These are phyloP conservation scores for Aurelia sp. DNA, from an alignment of 30 jellyfish, hydroid and myxozoan species.

Conservation along the genomic window DNA sequence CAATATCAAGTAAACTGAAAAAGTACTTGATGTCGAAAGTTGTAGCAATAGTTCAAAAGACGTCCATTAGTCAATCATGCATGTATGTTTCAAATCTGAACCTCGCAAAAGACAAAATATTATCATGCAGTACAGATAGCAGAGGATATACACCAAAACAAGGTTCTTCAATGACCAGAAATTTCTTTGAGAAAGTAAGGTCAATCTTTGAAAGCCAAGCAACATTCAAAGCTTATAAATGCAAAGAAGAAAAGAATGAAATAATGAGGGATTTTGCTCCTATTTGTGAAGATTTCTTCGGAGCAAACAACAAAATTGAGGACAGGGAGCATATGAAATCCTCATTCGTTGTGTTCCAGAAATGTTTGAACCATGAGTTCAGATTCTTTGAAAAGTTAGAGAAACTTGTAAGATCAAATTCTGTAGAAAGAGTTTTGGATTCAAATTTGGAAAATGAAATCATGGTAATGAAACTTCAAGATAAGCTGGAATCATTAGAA, in stretches of 20 bases:
- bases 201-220: slow-evolving; percentile 62
- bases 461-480: slow-evolving; percentile 43
- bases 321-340: background rate
- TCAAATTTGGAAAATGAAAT: slow-evolving; percentile 49
- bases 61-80: slow-evolving; percentile 7
- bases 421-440: slow-evolving; percentile 63
- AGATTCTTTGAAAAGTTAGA: slow-evolving; percentile 12
- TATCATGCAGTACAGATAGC: slow-evolving; percentile 40
- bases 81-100: slow-evolving; percentile 23
- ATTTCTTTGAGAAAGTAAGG: slow-evolving; percentile 20
- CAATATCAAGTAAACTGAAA: background rate
- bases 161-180: slow-evolving; percentile 47
- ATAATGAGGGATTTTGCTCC: slow-evolving; percentile 38
- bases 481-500: slow-evolving; percentile 24
- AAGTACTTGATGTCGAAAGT: slow-evolving; percentile 17
- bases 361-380: slow-evolving; percentile 3
- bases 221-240: slow-evolving; percentile 32
- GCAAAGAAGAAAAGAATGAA: slow-evolving; percentile 21
- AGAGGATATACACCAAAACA: slow-evolving; percentile 61
- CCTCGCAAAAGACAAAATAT: slow-evolving; percentile 29
- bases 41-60: slow-evolving; percentile 10
- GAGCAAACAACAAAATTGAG: background rate
- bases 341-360: background rate
- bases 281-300: slow-evolving; percentile 3
- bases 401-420: slow-evolving; percentile 12